Evolutionary conservation across 2,797 vertebrate genomes (phyloP).

Genomic region (Chiloscyllium punctatum): DNA sequence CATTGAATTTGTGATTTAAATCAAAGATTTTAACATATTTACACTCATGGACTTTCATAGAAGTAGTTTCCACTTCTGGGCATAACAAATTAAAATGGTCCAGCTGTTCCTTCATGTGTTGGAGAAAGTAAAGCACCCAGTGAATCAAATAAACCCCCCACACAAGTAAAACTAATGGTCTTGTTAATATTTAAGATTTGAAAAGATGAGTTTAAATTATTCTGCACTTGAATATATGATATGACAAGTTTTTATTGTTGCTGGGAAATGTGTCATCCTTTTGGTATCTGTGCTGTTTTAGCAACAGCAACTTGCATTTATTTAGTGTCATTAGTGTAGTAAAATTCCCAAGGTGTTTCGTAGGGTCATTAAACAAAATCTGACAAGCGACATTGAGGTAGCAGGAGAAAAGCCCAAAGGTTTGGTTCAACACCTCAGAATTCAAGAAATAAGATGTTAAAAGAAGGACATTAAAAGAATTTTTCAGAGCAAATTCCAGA

Average conservation of each 20-base stretch:
- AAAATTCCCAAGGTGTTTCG: neutral
- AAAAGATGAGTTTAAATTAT: neutral
- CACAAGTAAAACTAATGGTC: neutral
- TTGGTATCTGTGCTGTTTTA: neutral
- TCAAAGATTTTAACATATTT: neutral
- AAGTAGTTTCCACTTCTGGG: neutral
- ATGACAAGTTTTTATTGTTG: neutral
- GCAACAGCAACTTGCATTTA: neutral
- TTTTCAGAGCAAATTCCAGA: neutral
- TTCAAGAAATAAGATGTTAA: neutral
- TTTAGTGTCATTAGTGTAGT: neutral
- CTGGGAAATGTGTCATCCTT: neutral
- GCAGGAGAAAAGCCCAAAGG: neutral
- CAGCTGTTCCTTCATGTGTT: neutral
- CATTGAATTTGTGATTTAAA: neutral
- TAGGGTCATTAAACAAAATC: neutral
- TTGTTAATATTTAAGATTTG: neutral
- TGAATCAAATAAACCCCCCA: neutral
- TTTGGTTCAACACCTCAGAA: neutral
- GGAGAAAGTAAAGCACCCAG: neutral
- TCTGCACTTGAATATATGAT: neutral
- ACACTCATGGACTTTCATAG: neutral
- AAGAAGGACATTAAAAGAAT: neutral
- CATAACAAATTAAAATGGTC: neutral
- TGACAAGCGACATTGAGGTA: neutral